A percentile compares a stretch with the other conserved stretches of the same genome.
These are phyloP conservation scores for Anthopleura sola DNA, from an alignment of 64 coral and sea anemone genomes.

Conservation along the genomic window DNA sequence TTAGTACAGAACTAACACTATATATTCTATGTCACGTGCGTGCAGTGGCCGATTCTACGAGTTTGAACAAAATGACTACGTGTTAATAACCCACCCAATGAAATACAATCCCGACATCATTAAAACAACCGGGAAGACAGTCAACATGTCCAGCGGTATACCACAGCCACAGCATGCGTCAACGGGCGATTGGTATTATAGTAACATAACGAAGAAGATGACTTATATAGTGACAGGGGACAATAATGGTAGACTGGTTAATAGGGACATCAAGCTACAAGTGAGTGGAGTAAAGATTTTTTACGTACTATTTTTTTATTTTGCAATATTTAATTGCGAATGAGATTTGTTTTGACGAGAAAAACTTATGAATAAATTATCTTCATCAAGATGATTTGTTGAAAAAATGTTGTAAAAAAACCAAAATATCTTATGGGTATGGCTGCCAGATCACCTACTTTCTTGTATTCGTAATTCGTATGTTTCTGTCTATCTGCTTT, in stretches of 20 bases:
- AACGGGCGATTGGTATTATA: conserved; percentile 70
- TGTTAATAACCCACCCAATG: conserved; percentile 64
- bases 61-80: conserved; percentile 38
- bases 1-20: not conserved
- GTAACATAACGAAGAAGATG: conserved; percentile 43
- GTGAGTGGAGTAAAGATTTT: not conserved
- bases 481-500: too few relatives aligned
- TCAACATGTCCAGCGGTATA: conserved; percentile 46
- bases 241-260: not conserved
- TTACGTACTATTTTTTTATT: too few relatives aligned
- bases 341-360: not conserved
- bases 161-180: conserved; percentile 47
- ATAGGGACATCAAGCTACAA: conserved; percentile 10
- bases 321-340: too few relatives aligned
- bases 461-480: too few relatives aligned
- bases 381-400: too few relatives aligned
- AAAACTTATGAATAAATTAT: too few relatives aligned
- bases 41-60: conserved; percentile 54
- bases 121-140: conserved; percentile 23
- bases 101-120: conserved; percentile 63
- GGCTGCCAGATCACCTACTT: not conserved
- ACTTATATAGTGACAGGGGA: conserved; percentile 73
- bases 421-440: too few relatives aligned
- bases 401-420: too few relatives aligned
- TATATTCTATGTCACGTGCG: not conserved